Conservation (phyloP, 1,140 invertebrate species). For the Phymastichus coffea region DNA sequence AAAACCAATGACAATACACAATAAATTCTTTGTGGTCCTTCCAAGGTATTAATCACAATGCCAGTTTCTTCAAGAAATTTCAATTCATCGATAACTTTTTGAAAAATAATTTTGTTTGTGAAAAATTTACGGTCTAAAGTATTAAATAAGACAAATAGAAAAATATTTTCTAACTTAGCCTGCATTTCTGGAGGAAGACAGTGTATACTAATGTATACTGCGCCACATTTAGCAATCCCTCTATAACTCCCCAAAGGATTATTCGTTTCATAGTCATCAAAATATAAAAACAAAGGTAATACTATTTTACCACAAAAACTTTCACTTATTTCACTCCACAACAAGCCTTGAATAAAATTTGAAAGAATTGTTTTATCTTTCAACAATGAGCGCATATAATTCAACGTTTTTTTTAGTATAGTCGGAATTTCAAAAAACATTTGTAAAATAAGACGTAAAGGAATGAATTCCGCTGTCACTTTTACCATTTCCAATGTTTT, state of each 20-base stretch:
- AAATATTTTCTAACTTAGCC: too few species aligned
- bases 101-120: slow-evolving; percentile 31
- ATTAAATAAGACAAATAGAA: slow-evolving; percentile 6
- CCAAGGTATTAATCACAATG: slow-evolving; percentile 25
- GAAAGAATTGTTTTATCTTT: background rate
- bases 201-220: too few species aligned
- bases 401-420: background rate
- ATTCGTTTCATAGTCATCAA: too few species aligned
- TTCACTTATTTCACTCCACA: slow-evolving; percentile 31
- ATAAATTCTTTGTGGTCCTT: slow-evolving; percentile 20
- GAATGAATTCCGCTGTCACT: background rate
- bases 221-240: too few species aligned
- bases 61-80: slow-evolving; percentile 29
- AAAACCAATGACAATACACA: slow-evolving; percentile 33
- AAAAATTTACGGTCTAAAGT: slow-evolving; percentile 26
- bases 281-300: slow-evolving; percentile 35
- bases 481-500: background rate
- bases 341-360: too few species aligned
- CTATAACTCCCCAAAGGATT: slow-evolving; percentile 28
- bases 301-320: slow-evolving; percentile 26
- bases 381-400: background rate
- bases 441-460: background rate
- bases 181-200: too few species aligned
- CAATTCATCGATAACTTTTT: slow-evolving; percentile 33
- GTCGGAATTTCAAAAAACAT: too few species aligned